These are phyloP conservation scores for Drosophila kokeensis DNA, from an alignment of 2,888 invertebrate species.

Conservation along the genomic window DNA sequence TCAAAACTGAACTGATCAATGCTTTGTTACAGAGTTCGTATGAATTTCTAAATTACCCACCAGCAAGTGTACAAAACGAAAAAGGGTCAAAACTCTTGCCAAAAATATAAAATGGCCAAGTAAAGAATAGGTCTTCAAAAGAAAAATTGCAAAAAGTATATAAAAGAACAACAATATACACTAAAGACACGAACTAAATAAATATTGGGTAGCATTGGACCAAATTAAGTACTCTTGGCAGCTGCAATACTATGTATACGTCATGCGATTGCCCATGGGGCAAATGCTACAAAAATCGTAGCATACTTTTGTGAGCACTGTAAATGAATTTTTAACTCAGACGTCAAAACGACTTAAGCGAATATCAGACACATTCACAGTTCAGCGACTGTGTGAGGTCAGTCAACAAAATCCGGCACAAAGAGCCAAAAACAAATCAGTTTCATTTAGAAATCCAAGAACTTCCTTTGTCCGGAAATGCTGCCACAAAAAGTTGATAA, in stretches of 20 bases:
- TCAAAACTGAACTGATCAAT: conserved; percentile 1
- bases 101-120: conserved; percentile 4
- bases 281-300: conserved; percentile 16
- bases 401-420: neutral
- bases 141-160: conserved; percentile 14
- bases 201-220: conserved; percentile 34
- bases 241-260: conserved; percentile 44
- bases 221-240: conserved; percentile 37
- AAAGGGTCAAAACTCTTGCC: conserved; percentile 11
- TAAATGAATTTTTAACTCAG: conserved; percentile 26
- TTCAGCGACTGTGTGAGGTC: conserved; percentile 34
- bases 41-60: neutral
- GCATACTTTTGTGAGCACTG: conserved; percentile 34
- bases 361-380: conserved; percentile 42
- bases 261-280: conserved; percentile 16
- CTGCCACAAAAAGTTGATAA: conserved; percentile 41
- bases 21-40: neutral
- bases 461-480: conserved; percentile 44
- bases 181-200: conserved; percentile 38
- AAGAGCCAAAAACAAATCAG: neutral
- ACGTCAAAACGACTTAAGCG: neutral
- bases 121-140: conserved; percentile 4
- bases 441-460: conserved; percentile 12
- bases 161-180: conserved; percentile 12
- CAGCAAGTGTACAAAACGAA: neutral